These are phyloP conservation scores for Xanthorhoe spadicearia DNA, from an alignment of 2,888 invertebrate genomes.

Conservation along the genomic window DNA sequence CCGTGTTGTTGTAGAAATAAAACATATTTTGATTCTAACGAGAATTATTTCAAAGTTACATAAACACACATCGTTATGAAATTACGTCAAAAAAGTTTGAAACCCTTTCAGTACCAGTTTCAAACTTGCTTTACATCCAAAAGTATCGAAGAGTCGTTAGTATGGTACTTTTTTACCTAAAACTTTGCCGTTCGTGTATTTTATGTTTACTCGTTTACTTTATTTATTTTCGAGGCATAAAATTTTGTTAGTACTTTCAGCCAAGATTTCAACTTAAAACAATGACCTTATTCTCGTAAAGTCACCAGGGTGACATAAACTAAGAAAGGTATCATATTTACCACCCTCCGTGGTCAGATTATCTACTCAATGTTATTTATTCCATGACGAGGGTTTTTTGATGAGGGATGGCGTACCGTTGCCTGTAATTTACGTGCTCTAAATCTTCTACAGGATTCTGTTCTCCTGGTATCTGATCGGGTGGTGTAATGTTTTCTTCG, in stretches of 20 bases:
- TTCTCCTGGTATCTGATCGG: conserved; percentile 57
- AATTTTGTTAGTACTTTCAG: background rate
- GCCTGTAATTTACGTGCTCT: conserved; percentile 63
- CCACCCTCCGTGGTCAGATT: conserved; percentile 55
- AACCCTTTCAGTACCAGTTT: background rate
- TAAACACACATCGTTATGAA: background rate
- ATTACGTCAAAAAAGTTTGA: background rate
- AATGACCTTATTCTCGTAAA: conserved; percentile 46
- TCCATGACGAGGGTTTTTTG: conserved; percentile 70
- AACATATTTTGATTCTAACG: background rate
- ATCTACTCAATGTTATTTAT: conserved; percentile 60
- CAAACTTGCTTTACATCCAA: background rate
- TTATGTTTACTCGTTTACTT: background rate
- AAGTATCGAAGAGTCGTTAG: background rate
- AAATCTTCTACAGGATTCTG: conserved; percentile 56
- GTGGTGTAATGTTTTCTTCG: conserved; percentile 43
- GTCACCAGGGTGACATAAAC: conserved; percentile 55
- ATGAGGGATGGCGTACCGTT: conserved; percentile 63
- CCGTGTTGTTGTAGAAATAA: background rate
- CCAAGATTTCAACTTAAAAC: conserved; percentile 28
- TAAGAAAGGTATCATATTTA: conserved; percentile 58
- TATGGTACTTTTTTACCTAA: background rate
- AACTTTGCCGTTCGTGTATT: background rate
- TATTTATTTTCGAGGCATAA: conserved; percentile 1
- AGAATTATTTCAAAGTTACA: background rate